Evolutionary conservation across 2,113 vertebrate species (phyloP).

Genomic region (Castor canadensis): DNA sequence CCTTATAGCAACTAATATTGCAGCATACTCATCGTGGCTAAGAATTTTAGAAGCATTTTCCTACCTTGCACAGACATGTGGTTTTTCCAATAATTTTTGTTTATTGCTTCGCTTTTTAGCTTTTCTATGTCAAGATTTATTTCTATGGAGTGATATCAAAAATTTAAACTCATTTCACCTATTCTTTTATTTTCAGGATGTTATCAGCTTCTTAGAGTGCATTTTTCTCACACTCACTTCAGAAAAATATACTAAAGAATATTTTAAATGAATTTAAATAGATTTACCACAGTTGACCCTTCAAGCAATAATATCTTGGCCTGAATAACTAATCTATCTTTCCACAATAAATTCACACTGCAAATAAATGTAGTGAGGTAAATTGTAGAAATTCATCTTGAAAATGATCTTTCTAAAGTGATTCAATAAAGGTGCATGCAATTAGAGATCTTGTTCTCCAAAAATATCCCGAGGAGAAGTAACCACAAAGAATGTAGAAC

Average conservation of each 20-base stretch:
- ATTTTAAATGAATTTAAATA: conserved; percentile 45
- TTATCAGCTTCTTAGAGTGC: not conserved
- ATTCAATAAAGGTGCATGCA: conserved; percentile 15
- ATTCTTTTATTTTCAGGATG: not conserved
- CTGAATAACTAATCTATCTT: conserved; percentile 23
- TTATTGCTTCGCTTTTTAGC: not conserved
- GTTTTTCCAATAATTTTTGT: not conserved
- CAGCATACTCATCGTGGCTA: not conserved
- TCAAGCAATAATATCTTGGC: conserved; percentile 40
- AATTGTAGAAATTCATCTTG: conserved; percentile 40
- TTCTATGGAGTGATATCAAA: not conserved
- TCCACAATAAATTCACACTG: conserved; percentile 38
- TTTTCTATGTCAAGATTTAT: not conserved
- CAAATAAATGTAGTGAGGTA: conserved; percentile 50
- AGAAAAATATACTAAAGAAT: conserved; percentile 29
- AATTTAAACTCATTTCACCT: not conserved
- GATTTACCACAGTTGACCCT: conserved; percentile 44
- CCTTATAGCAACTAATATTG: not conserved
- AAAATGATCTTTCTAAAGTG: conserved; percentile 41
- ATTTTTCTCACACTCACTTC: not conserved
- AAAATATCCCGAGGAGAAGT: not conserved
- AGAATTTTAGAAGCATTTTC: not conserved
- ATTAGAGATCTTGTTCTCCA: conserved; percentile 34
- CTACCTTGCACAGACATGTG: not conserved
- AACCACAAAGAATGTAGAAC: conserved; percentile 12